Evolutionary conservation across 2,113 vertebrate genomes (phyloP), one percentile per base, ranked within the genome.

Genomic region (Dipodomys ordii): DNA sequence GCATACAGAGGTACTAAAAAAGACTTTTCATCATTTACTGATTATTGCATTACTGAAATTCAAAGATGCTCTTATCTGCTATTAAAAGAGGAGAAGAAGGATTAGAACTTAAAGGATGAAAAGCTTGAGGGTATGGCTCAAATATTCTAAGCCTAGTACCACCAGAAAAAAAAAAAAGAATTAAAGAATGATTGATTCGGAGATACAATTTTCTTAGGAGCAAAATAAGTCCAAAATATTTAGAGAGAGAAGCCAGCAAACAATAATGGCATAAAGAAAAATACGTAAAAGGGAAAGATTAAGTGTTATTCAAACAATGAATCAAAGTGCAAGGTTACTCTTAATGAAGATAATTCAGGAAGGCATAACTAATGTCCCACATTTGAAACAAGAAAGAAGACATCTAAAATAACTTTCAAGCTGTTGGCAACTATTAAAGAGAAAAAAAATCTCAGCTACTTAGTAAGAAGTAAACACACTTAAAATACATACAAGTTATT

Each of bases 311-410:
- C 7, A 77, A 88, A 92, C 83, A 80, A 53, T 7, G 46, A 84
- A 77, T 87, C 65, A 69, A 79, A 92, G 62, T 84, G 49, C 39
- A 92, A 79, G 28, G 44, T 67, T 79, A 94, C 22, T 93, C 44
- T 85, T 64, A 64, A 92, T 23, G 49, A 82, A 90, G 16, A 74
- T 30, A 87, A 22, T 9, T 72, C 28, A 79, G 22, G 77, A 62
- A 93, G 76, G 27, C 88, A 78, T 23, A 94, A 78, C 10, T 44
- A 83, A 93, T 28, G 11, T 25, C n/a, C 62, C 39, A 87, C 15
- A 74, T 60, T 71, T 76, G 18, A 95, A 83, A 79, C 77, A n/a
- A 46, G 13, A 92, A 8, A 86, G 0, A 89, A 9, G 89, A 89
- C 23, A 69, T 2, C 27, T 57, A 39, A 83, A 95, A 76, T 8